phyloP scores from a whole-genome alignment of 37 sponge, comb jelly and placozoan species.

The Bolinopsis microptera region DNA sequence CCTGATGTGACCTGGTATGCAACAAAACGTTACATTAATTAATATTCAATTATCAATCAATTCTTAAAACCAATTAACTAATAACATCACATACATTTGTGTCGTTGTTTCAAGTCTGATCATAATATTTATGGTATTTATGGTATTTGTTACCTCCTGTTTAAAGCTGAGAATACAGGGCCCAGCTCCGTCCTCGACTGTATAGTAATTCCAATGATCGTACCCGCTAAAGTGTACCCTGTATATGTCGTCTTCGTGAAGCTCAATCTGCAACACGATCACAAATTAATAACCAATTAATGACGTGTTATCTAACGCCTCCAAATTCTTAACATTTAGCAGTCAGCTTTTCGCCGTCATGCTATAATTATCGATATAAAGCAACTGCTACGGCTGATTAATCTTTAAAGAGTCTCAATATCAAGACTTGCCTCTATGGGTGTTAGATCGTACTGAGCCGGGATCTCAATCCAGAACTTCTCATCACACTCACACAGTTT shows the following conservation, averaged over 20 bases:
- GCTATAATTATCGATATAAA: background rate
- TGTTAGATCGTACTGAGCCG: constrained; percentile 7
- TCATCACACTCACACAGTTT: constrained; percentile 59
- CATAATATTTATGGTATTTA: too few species aligned
- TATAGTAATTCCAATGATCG: constrained; percentile 85
- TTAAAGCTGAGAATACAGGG: constrained; percentile 83
- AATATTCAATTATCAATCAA: too few species aligned
- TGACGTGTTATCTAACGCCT: too few species aligned
- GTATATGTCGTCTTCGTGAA: constrained; percentile 69
- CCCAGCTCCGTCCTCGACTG: constrained; percentile 80
- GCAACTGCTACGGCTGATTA: background rate
- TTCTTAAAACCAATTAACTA: too few species aligned
- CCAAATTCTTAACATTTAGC: too few species aligned
- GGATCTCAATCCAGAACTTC: constrained; percentile 66
- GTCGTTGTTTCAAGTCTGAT: too few species aligned
- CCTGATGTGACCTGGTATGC: constrained; percentile 46
- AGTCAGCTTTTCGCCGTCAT: too few species aligned
- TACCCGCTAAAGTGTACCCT: constrained; percentile 71
- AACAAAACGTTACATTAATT: too few species aligned
- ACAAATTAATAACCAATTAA: too few species aligned
- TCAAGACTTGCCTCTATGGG: constrained; percentile 62
- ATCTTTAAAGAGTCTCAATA: too few species aligned
- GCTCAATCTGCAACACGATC: constrained; percentile 47
- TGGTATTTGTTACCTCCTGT: constrained; percentile 74
- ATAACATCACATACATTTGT: too few species aligned